Percentiles rank a stretch among this genome's conserved stretches.
Evolutionary conservation across 2,113 vertebrate genomes (phyloP).

Genomic region (Colius striatus): DNA sequence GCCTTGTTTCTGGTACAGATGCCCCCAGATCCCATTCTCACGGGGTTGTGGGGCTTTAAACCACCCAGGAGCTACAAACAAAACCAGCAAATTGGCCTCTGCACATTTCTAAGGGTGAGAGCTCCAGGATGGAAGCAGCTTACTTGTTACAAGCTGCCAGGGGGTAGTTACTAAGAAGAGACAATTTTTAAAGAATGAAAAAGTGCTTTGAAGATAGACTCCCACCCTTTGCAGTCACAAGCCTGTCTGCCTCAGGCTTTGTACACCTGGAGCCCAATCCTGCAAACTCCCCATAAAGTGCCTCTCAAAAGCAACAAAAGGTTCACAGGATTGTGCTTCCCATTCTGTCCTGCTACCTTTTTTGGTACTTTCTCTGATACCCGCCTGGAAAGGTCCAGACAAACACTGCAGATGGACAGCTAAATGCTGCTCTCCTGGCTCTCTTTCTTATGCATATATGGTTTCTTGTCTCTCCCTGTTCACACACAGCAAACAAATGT

Average conservation of each 20-base stretch:
- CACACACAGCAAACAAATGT: not conserved
- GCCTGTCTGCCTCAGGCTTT: constrained; percentile 6
- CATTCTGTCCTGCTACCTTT: not conserved
- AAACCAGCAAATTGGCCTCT: not conserved
- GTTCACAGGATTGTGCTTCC: not conserved
- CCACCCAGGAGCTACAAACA: not conserved
- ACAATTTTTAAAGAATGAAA: constrained; percentile 35
- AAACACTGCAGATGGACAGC: not conserved
- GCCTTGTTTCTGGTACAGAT: not conserved
- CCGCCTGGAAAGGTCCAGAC: not conserved
- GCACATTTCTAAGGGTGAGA: not conserved
- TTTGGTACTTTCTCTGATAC: not conserved
- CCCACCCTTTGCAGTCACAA: not conserved
- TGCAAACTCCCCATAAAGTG: not conserved
- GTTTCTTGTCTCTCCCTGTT: not conserved
- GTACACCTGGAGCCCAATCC: constrained; percentile 45
- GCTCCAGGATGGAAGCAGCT: not conserved
- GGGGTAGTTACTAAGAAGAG: constrained; percentile 7
- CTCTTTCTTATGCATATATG: not conserved
- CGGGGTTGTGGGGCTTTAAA: not conserved
- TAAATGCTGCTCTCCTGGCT: not conserved
- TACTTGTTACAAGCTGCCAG: constrained; percentile 19
- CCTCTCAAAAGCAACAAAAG: not conserved
- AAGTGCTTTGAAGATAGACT: constrained; percentile 50
- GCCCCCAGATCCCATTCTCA: not conserved